These are phyloP conservation scores for Plotosus lineatus DNA, from an alignment of 2,113 vertebrate genomes.

Conservation along the genomic window DNA sequence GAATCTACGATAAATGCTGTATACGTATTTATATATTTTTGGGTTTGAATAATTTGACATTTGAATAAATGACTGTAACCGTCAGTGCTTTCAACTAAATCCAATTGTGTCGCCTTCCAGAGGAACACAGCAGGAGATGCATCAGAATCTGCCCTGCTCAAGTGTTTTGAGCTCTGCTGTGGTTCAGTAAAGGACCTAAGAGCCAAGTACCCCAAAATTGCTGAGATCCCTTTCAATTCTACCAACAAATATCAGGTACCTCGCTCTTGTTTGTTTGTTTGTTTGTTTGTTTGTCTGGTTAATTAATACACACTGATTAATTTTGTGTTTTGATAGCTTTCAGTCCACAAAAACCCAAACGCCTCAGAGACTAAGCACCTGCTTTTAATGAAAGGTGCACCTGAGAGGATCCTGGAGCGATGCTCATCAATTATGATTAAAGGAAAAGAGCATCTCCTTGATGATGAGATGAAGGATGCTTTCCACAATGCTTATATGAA, in stretches of 20 bases:
- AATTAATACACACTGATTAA: neutral
- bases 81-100: neutral
- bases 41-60: neutral
- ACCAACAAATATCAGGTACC: constrained; percentile 94
- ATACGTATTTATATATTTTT: neutral
- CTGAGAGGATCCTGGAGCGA: constrained; percentile 87
- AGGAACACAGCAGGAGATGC: constrained; percentile 87
- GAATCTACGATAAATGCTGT: neutral
- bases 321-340: constrained; percentile 72
- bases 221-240: constrained; percentile 93
- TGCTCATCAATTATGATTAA: constrained; percentile 84
- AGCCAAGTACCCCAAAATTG: constrained; percentile 78
- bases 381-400: constrained; percentile 91
- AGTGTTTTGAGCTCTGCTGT: constrained; percentile 90
- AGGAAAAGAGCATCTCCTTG: constrained; percentile 80
- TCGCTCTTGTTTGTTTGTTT: neutral
- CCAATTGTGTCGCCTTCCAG: constrained; percentile 60
- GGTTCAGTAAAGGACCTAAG: constrained; percentile 87
- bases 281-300: neutral
- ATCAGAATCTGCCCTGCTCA: constrained; percentile 89
- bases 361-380: constrained; percentile 72
- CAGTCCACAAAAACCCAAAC: constrained; percentile 81
- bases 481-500: constrained; percentile 89
- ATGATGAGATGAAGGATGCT: constrained; percentile 83
- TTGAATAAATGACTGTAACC: neutral